Evolutionary conservation across 2,797 vertebrate species (phyloP).

Genomic region (Macroramphosus scolopax): DNA sequence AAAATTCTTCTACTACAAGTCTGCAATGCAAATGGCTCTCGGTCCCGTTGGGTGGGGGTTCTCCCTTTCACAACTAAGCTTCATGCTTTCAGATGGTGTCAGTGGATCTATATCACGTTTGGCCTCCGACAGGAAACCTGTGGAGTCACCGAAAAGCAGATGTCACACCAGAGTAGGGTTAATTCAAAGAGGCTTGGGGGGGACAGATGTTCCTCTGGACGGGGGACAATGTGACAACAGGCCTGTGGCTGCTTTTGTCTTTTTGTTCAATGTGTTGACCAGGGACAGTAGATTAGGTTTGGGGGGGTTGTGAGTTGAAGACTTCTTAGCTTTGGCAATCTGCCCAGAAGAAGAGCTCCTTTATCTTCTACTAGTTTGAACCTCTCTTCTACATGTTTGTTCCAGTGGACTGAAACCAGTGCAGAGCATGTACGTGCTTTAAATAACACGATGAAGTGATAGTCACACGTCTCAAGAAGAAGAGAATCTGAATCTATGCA

Average conservation of each 20-base stretch:
- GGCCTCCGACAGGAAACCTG: conserved; percentile 41
- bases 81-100: conserved; percentile 13
- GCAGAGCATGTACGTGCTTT: too few relatives aligned
- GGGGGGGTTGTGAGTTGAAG: too few relatives aligned
- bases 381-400: too few relatives aligned
- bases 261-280: conserved; percentile 21
- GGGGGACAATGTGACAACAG: conserved; percentile 44
- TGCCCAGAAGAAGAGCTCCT: neutral
- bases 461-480: too few relatives aligned
- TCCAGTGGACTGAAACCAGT: too few relatives aligned
- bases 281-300: conserved; percentile 18
- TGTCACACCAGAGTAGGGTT: conserved; percentile 9
- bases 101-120: too few relatives aligned
- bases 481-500: too few relatives aligned
- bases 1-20: too few relatives aligned
- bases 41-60: too few relatives aligned
- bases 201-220: conserved; percentile 58
- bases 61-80: neutral
- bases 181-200: conserved; percentile 13
- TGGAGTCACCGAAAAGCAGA: conserved; percentile 27
- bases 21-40: too few relatives aligned
- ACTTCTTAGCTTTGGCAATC: neutral
- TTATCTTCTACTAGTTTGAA: neutral
- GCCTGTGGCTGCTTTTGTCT: conserved; percentile 42
- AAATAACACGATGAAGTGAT: too few relatives aligned